Evolutionary conservation across 53 echinoderm and acorn worm species (phyloP).

Genomic region (Pentamera pediparva): DNA sequence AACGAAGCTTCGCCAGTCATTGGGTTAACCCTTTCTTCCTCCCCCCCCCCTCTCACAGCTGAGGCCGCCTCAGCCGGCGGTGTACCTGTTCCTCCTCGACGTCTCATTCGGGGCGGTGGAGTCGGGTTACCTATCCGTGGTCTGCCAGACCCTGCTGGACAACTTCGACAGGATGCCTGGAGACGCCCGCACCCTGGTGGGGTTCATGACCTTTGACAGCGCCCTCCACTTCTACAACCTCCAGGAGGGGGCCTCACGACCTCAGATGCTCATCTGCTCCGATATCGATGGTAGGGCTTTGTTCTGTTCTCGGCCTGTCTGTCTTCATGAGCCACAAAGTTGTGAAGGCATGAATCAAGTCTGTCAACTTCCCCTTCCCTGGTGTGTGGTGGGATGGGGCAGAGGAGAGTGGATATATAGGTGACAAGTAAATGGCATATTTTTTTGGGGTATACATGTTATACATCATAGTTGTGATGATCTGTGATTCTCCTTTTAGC

Average conservation of each 20-base stretch:
- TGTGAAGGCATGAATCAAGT: too few relatives aligned
- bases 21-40: background rate
- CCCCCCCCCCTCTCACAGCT: conserved; percentile 38
- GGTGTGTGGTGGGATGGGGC: too few relatives aligned
- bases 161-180: conserved; percentile 79
- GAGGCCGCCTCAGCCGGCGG: conserved; percentile 97
- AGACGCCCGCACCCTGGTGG: conserved; percentile 84
- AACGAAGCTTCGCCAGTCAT: too few relatives aligned
- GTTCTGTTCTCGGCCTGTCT: background rate
- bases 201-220: conserved; percentile 89
- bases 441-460: too few relatives aligned
- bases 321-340: background rate
- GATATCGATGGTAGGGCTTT: conserved; percentile 78
- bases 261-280: conserved; percentile 92
- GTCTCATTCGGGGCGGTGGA: conserved; percentile 93
- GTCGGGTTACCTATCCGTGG: conserved; percentile 81
- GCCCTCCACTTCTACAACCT: conserved; percentile 94
- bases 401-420: too few relatives aligned
- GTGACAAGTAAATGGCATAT: too few relatives aligned
- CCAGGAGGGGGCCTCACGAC: conserved; percentile 80
- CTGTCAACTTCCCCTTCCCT: too few relatives aligned
- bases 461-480: too few relatives aligned
- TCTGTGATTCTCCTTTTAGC: too few relatives aligned
- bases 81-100: conserved; percentile 88
- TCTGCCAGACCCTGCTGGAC: conserved; percentile 78